Evolutionary conservation across 2,888 invertebrate species (phyloP).

Genomic region (Drosophila merina): DNA sequence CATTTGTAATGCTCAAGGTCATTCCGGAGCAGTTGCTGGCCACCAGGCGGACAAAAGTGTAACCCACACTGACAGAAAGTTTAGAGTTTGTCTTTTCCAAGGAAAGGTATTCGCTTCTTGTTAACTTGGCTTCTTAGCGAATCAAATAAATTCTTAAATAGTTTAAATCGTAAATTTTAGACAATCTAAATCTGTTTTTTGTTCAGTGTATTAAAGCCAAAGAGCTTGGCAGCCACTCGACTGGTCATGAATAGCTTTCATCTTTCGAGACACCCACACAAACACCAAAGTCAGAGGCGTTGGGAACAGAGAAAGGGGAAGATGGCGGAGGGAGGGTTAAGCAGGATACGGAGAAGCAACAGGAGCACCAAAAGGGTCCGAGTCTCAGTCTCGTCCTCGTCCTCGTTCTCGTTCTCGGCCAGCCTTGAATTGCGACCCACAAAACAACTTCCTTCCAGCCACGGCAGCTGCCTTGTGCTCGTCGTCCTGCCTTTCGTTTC

Average conservation of each 20-base stretch:
- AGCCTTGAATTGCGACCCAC: constrained; percentile 75
- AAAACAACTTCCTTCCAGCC: constrained; percentile 69
- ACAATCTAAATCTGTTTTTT: neutral
- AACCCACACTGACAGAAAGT: constrained; percentile 15
- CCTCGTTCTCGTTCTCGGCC: constrained; percentile 58
- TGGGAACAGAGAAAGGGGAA: neutral
- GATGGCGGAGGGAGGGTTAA: neutral
- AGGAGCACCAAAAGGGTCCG: constrained; percentile 60
- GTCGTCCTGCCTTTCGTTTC: constrained; percentile 46
- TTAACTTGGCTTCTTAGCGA: neutral
- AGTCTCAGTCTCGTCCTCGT: constrained; percentile 49
- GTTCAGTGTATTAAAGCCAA: constrained; percentile 14
- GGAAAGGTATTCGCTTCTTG: neutral
- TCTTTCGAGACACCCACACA: constrained; percentile 74
- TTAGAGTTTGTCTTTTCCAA: neutral
- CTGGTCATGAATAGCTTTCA: constrained; percentile 72
- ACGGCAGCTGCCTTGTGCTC: constrained; percentile 22
- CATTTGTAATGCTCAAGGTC: constrained; percentile 74
- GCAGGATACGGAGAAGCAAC: constrained; percentile 14
- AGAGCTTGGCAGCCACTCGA: constrained; percentile 55
- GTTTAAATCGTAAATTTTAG: neutral
- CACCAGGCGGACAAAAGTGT: constrained; percentile 27
- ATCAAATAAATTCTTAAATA: neutral
- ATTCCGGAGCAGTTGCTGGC: constrained; percentile 67
- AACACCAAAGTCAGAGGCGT: constrained; percentile 16